Evolutionary conservation across 1,140 invertebrate genomes (phyloP).

Genomic region (Maconellicoccus hirsutus): DNA sequence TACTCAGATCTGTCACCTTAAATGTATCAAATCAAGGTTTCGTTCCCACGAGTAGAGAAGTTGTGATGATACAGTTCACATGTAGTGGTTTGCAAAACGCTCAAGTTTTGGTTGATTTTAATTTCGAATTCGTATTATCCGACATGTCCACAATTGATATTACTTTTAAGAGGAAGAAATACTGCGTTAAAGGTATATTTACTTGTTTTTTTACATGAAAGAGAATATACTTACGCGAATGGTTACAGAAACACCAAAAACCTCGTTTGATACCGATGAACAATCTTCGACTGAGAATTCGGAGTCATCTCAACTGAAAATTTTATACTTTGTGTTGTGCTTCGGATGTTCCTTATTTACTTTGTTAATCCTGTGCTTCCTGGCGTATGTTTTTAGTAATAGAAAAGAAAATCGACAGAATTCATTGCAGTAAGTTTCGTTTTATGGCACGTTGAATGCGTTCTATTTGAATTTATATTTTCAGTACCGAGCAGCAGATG

Average conservation of each 20-base stretch:
- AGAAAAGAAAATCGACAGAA: background rate
- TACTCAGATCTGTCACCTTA: background rate
- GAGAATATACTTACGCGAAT: background rate
- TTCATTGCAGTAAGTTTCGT: background rate
- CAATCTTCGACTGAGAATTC: background rate
- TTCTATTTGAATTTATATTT: too few species aligned
- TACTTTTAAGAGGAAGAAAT: background rate
- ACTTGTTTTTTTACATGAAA: background rate
- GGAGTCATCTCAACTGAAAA: background rate
- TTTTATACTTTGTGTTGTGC: background rate
- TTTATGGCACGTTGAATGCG: background rate
- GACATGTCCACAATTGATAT: background rate
- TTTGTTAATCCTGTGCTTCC: background rate
- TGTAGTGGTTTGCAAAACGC: background rate
- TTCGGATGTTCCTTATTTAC: constrained; percentile 9
- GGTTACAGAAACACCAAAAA: background rate
- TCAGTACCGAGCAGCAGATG: background rate
- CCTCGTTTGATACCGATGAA: background rate
- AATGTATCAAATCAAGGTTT: background rate
- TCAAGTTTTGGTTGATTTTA: background rate
- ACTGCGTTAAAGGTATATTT: background rate
- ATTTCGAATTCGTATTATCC: background rate
- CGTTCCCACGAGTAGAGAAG: background rate
- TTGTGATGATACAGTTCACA: background rate
- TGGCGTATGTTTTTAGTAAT: background rate